These are phyloP conservation scores for Dromococcyx pavoninus DNA, from an alignment of 2,797 vertebrate species.

Conservation along the genomic window DNA sequence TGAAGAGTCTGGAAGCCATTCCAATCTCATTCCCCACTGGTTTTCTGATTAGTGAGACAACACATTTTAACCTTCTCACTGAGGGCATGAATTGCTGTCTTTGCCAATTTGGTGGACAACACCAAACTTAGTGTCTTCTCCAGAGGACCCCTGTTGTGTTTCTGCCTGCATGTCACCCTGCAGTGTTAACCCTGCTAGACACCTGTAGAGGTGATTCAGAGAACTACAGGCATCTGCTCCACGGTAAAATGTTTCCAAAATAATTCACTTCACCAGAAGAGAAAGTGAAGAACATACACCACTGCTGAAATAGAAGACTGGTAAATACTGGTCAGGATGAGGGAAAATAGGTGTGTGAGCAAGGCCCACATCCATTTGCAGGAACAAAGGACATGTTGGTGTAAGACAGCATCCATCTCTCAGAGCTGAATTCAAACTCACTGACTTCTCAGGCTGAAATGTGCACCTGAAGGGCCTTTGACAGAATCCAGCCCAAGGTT, in stretches of 20 bases:
- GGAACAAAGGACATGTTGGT: background rate
- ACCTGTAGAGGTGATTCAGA: background rate
- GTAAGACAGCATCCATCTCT: background rate
- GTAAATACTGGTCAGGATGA: background rate
- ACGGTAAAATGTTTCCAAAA: background rate
- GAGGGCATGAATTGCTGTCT: background rate
- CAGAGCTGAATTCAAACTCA: background rate
- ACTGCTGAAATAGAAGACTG: background rate
- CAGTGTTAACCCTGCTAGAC: background rate
- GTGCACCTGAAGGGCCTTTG: background rate
- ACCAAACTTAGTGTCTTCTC: background rate
- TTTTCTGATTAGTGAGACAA: background rate
- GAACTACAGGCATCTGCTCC: fast-evolving
- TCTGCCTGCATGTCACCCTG: background rate
- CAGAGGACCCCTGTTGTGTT: background rate
- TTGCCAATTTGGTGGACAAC: background rate
- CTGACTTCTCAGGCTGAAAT: background rate
- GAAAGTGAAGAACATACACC: background rate
- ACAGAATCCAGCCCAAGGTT: background rate
- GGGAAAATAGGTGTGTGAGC: background rate
- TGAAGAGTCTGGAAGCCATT: background rate
- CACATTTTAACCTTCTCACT: background rate
- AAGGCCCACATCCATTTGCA: background rate
- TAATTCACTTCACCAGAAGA: background rate
- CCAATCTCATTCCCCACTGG: background rate